Evolutionary conservation across 2,888 invertebrate species (phyloP).

Genomic region (Abrostola tripartita): DNA sequence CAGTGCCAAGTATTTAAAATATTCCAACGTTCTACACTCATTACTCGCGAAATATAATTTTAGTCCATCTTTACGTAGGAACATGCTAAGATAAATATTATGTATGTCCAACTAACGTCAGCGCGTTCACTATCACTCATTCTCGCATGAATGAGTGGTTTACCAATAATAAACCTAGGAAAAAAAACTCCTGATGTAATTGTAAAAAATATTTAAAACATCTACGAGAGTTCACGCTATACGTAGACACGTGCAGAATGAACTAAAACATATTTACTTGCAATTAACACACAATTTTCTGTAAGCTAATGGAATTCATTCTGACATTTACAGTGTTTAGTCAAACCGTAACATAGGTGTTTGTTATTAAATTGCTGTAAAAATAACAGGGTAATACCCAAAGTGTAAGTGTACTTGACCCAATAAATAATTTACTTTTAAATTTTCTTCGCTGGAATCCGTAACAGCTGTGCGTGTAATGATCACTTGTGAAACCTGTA

Average conservation of each 20-base stretch:
- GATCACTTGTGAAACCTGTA: constrained; percentile 40
- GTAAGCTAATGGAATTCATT: constrained; percentile 17
- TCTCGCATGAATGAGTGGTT: constrained; percentile 38
- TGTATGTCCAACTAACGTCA: constrained; percentile 41
- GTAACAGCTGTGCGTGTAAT: constrained; percentile 26
- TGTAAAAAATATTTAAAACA: constrained; percentile 22
- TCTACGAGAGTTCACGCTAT: not conserved
- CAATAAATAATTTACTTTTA: constrained; percentile 31
- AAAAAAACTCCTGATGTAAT: constrained; percentile 24
- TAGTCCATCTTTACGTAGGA: constrained; percentile 49
- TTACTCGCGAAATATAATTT: constrained; percentile 37
- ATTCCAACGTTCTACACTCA: constrained; percentile 19
- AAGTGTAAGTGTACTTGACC: constrained; percentile 47
- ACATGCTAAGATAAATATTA: constrained; percentile 50
- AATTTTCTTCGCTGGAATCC: constrained; percentile 28
- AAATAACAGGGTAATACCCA: constrained; percentile 13
- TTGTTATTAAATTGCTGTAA: constrained; percentile 22
- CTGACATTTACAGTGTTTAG: constrained; percentile 20
- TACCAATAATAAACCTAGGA: constrained; percentile 26
- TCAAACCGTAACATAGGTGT: constrained; percentile 10
- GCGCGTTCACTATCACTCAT: constrained; percentile 25
- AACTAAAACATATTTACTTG: constrained; percentile 6
- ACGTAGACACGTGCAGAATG: not conserved
- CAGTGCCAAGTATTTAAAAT: constrained; percentile 46
- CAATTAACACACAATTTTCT: constrained; percentile 11